Base-by-base conservation (phyloP, 1,140 invertebrate genomes). In the Panonychus citri region DNA sequence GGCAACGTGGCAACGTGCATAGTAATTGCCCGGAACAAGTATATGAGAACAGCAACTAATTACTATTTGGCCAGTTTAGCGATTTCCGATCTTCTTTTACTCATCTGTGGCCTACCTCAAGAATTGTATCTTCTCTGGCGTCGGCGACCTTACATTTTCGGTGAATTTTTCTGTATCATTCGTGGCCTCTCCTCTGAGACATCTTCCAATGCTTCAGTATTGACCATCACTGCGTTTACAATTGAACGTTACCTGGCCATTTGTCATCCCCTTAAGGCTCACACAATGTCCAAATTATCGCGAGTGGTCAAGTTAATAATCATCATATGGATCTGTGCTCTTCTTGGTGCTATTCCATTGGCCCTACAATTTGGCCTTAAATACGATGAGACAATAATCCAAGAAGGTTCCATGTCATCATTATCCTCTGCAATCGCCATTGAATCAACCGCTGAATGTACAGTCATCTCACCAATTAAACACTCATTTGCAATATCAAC, bases 241-340 rank as follows among this genome's bases (percentile, higher is more conserved):
- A 77, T 91, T 5, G 91, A 96, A 68, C 70, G 91, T 51, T 97
- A 94, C 68, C 77, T 94, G 24, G 89, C 87, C n/a, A 93, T 95
- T 61, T 93, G 88, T 69, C 82, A 90, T 67, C 88, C 89, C 0
- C 81, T 94, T 60, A 72, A 83, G 62, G 81, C 83, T 0, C 85
- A 90, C 65, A 85, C 81, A 1, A 81, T 87, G 73, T 83, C 82
- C 0, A 83, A 65, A 28, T 66, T 78, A 19, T 73, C 74, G 17
- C 67, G 80, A 39, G 78, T 76, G 17, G 66, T 79, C 19, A 73
- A 73, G 57, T 71, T 74, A 54, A 77, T 81, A 37, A 54, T 75
- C 3, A 63, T 68, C 19, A 76, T 78, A 55, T 80, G 78, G 78
- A 60, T 77, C 0, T 60, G 75, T 1, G 70, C 75, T 27, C 64